These are phyloP conservation scores for Acrocephalus kingi DNA, from an alignment of 2,113 vertebrate species.

Conservation along the genomic window DNA sequence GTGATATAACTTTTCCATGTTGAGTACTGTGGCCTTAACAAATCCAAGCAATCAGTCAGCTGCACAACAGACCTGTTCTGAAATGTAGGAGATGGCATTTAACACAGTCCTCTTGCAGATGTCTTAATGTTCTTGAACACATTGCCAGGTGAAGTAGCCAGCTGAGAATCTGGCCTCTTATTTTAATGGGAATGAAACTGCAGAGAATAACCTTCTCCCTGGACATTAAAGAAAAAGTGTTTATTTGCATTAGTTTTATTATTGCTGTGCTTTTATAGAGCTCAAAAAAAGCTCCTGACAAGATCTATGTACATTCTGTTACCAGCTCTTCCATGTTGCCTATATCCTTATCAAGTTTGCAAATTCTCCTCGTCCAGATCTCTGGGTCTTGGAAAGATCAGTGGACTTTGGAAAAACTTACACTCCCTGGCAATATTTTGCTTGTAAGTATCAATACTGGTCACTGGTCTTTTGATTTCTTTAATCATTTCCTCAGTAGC, in stretches of 20 bases:
- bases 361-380: conserved; percentile 93
- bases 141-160: not conserved
- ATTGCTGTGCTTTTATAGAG: not conserved
- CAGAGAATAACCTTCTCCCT: not conserved
- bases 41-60: not conserved
- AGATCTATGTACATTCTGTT: conserved; percentile 49
- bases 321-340: conserved; percentile 92
- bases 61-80: not conserved
- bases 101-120: not conserved
- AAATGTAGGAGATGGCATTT: not conserved
- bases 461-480: not conserved
- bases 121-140: not conserved
- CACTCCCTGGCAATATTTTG: conserved; percentile 93
- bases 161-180: not conserved
- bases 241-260: not conserved
- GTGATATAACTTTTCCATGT: not conserved
- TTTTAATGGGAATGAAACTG: not conserved
- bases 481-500: not conserved
- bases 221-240: not conserved
- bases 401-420: conserved; percentile 89
- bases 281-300: not conserved
- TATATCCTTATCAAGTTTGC: conserved; percentile 95
- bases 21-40: not conserved
- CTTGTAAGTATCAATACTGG: conserved; percentile 81
- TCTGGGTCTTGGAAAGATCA: conserved; percentile 92